A percentile compares a stretch with the other conserved stretches of the same genome.
These are phyloP conservation scores for Glaucidium brasilianum DNA, from an alignment of 2,113 vertebrate species.

Conservation along the genomic window DNA sequence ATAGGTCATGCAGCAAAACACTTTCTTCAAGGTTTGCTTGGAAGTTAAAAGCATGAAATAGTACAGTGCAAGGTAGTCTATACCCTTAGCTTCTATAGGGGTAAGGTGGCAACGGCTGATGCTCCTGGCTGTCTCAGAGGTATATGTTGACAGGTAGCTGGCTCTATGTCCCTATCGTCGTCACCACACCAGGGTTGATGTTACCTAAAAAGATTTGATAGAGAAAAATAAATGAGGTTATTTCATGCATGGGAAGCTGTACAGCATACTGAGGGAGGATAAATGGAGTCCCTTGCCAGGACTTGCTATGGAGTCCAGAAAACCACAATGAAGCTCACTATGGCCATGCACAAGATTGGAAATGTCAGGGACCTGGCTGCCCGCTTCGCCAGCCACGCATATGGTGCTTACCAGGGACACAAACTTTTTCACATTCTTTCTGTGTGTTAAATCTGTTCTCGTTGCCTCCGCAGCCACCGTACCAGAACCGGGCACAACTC, in stretches of 20 bases:
- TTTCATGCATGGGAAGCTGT: background rate
- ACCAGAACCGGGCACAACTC: slow-evolving; percentile 92
- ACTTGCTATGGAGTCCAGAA: background rate
- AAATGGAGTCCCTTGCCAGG: background rate
- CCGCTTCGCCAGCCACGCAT: accelerated
- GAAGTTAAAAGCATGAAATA: slow-evolving; percentile 76
- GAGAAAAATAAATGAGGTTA: background rate
- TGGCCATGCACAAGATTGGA: accelerated
- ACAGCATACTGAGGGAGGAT: too few relatives aligned
- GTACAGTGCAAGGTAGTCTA: slow-evolving; percentile 83
- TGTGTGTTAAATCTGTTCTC: slow-evolving; percentile 87
- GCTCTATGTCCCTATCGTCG: slow-evolving; percentile 79
- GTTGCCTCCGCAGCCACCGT: slow-evolving; percentile 90
- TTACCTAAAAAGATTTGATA: slow-evolving; percentile 53
- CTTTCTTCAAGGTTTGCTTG: slow-evolving; percentile 71
- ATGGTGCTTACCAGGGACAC: slow-evolving; percentile 76
- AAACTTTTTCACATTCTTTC: slow-evolving; percentile 85
- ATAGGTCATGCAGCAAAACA: slow-evolving; percentile 75
- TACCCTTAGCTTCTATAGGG: slow-evolving; percentile 74
- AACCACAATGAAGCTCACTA: background rate
- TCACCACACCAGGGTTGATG: slow-evolving; percentile 62
- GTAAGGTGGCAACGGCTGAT: slow-evolving; percentile 58
- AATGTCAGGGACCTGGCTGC: background rate
- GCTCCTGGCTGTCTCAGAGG: slow-evolving; percentile 75
- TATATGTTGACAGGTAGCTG: slow-evolving; percentile 52